Evolutionary conservation across 1,140 invertebrate genomes (phyloP).

Genomic region (Watersipora subatra): DNA sequence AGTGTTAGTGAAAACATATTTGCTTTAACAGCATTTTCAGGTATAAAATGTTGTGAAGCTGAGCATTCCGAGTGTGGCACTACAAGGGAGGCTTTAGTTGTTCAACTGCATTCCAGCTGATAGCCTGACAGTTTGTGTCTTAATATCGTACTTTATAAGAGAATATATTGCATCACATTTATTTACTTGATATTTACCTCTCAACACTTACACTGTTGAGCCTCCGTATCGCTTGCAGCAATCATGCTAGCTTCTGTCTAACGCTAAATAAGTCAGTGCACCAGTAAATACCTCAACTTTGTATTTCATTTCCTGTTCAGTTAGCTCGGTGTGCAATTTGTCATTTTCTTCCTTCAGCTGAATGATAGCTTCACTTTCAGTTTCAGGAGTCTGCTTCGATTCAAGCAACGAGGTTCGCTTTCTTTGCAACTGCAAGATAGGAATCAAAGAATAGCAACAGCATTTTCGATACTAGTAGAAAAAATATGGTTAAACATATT

Average conservation of each 20-base stretch:
- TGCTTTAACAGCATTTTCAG: background rate
- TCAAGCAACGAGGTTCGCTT: background rate
- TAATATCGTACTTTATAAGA: background rate
- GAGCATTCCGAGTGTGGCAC: background rate
- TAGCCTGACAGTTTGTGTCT: background rate
- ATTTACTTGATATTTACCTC: background rate
- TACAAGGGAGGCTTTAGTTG: background rate
- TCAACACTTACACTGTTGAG: no score
- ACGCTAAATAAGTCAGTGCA: background rate
- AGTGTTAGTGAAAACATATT: background rate
- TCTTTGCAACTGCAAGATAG: background rate
- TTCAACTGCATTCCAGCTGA: background rate
- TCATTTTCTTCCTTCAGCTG: background rate
- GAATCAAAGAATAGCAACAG: background rate
- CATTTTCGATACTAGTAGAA: background rate
- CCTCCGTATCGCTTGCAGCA: no score
- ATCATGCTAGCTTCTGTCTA: background rate
- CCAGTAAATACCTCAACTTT: background rate
- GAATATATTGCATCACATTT: background rate
- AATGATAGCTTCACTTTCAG: background rate
- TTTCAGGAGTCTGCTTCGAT: background rate
- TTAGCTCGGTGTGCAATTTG: background rate
- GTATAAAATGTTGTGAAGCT: background rate
- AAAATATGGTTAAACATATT: background rate
- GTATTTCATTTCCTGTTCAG: background rate